A percentile compares a stretch with the other conserved stretches of the same genome.
Evolutionary conservation across 2,113 vertebrate species (phyloP).

Genomic region (Tetrao urogallus): DNA sequence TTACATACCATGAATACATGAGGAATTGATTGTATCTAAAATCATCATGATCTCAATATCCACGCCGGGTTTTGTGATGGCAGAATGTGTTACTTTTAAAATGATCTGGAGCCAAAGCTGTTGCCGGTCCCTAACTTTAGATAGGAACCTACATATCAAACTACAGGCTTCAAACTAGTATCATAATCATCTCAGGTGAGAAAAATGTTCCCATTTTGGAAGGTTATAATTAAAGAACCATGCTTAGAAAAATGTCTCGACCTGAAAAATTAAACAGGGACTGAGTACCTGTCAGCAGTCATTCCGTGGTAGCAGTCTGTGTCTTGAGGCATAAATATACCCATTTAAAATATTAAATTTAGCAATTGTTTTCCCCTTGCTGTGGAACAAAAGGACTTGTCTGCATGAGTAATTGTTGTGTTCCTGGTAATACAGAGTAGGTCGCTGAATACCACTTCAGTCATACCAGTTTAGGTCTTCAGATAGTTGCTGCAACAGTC

Average conservation of each 20-base stretch:
- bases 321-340: constrained; percentile 1
- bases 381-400: constrained; percentile 46
- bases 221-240: constrained; percentile 40
- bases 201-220: constrained; percentile 38
- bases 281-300: constrained; percentile 39
- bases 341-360: constrained; percentile 49
- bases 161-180: constrained; percentile 8
- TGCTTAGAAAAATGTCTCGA: constrained; percentile 50
- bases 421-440: neutral
- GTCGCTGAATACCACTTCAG: neutral
- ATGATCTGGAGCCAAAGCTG: constrained; percentile 17
- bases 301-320: constrained; percentile 40
- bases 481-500: neutral
- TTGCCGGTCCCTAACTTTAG: constrained; percentile 54
- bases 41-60: neutral
- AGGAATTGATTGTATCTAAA: constrained; percentile 12
- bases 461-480: neutral
- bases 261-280: constrained; percentile 39
- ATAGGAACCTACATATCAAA: neutral
- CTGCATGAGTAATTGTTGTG: constrained; percentile 28
- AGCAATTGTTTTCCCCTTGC: constrained; percentile 24
- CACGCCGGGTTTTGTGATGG: constrained; percentile 26
- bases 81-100: constrained; percentile 55
- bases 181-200: constrained; percentile 58
- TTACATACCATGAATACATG: neutral